Percentiles rank a stretch among this genome's conserved stretches.
These are phyloP conservation scores for Escarpia spicata DNA, from an alignment of 2,888 invertebrate species.

Conservation along the genomic window DNA sequence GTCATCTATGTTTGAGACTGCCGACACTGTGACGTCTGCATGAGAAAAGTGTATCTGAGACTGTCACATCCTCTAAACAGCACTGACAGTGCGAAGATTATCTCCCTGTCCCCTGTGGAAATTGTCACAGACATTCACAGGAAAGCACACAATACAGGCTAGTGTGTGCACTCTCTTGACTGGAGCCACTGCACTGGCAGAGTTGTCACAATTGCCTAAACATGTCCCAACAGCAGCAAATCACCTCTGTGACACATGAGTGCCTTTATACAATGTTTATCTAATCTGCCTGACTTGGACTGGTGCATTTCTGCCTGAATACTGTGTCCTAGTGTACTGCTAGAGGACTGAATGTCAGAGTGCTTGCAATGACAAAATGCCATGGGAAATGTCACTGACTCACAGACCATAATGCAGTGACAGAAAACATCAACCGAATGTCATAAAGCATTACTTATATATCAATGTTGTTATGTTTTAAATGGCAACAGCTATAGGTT, in stretches of 20 bases:
- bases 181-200: not conserved
- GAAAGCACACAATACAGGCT: not conserved
- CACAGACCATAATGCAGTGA: not conserved
- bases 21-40: not conserved
- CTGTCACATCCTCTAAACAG: not conserved
- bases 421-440: not conserved
- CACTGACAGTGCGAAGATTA: not conserved
- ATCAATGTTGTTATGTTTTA: no score
- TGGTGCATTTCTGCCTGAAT: not conserved
- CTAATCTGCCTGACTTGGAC: slow-evolving; percentile 16
- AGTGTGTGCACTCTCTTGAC: not conserved
- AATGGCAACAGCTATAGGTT: no score
- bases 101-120: not conserved
- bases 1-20: not conserved
- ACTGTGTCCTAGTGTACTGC: not conserved
- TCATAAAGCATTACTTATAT: not conserved
- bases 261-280: slow-evolving; percentile 13
- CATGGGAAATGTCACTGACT: not conserved
- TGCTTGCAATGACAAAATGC: not conserved
- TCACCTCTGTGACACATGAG: slow-evolving; percentile 16
- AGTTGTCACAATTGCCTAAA: slow-evolving; percentile 6
- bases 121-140: slow-evolving; percentile 10
- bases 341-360: not conserved
- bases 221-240: slow-evolving; percentile 16
- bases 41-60: not conserved